phyloP scores from a whole-genome alignment of 2,888 invertebrate genomes.

The Miltochrista miniata region DNA sequence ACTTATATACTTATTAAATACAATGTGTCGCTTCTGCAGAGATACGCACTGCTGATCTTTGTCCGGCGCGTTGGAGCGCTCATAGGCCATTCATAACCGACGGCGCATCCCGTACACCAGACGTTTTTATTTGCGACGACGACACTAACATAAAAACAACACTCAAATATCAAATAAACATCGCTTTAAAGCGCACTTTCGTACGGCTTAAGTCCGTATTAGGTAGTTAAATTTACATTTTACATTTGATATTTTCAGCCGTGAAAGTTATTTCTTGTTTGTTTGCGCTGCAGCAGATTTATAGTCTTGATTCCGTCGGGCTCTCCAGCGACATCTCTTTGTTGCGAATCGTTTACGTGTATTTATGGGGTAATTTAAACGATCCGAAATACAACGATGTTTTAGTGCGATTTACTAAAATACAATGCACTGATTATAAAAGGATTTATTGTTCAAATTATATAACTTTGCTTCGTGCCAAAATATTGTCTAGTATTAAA shows the following conservation, averaged over 20 bases:
- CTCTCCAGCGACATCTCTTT: constrained; percentile 62
- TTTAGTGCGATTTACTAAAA: constrained; percentile 60
- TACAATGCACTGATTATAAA: constrained; percentile 56
- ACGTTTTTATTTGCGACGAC: constrained; percentile 77
- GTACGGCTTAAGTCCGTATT: constrained; percentile 70
- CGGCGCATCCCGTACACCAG: constrained; percentile 57
- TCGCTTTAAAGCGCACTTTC: constrained; percentile 69
- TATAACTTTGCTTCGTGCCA: constrained; percentile 22
- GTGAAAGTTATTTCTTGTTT: constrained; percentile 74
- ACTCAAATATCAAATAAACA: constrained; percentile 77
- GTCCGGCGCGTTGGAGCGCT: constrained; percentile 51
- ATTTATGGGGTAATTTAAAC: constrained; percentile 75
- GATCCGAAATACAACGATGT: constrained; percentile 63
- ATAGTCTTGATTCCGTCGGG: constrained; percentile 57
- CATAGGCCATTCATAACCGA: constrained; percentile 77
- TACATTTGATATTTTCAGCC: constrained; percentile 80
- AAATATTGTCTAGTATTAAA: neutral
- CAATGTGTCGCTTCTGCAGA: constrained; percentile 40
- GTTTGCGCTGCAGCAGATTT: constrained; percentile 64
- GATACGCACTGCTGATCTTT: constrained; percentile 41
- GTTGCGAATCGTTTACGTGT: constrained; percentile 70
- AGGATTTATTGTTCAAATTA: constrained; percentile 34
- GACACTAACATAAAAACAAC: constrained; percentile 77
- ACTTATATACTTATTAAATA: too few relatives aligned
- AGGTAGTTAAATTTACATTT: constrained; percentile 82